Percentiles rank a stretch among this genome's conserved stretches.
phyloP scores from a whole-genome alignment of 2,113 vertebrate genomes.

The Hypocryptadius cinnamomeus region DNA sequence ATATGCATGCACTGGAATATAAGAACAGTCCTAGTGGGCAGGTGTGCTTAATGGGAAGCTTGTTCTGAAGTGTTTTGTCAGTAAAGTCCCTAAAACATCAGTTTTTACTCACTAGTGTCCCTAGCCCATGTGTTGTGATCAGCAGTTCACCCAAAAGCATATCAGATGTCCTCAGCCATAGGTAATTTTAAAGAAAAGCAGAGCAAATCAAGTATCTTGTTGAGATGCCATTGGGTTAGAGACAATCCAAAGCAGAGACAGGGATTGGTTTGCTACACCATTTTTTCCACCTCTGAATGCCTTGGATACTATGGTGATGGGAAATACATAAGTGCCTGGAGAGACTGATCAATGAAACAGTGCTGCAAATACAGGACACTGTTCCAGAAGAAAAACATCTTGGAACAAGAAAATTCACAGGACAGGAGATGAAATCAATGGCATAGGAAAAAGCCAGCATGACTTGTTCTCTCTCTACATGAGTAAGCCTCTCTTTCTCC shows the following conservation, averaged over 20 bases:
- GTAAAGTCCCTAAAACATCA: background rate
- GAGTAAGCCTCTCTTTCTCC: background rate
- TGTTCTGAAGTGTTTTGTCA: background rate
- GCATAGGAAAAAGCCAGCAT: background rate
- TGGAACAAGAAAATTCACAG: background rate
- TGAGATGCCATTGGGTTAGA: background rate
- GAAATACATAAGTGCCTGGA: background rate
- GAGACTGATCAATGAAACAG: background rate
- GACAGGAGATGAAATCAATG: background rate
- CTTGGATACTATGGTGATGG: background rate
- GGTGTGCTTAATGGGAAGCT: background rate
- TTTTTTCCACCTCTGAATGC: background rate
- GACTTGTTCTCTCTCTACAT: background rate
- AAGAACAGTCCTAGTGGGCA: background rate
- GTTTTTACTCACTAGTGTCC: background rate
- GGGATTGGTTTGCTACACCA: background rate
- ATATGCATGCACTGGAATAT: background rate
- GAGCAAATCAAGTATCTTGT: background rate
- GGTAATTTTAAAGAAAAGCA: background rate
- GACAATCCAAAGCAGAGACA: background rate
- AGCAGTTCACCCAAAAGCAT: background rate
- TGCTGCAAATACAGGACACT: background rate
- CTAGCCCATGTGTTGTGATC: background rate
- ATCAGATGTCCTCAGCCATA: background rate
- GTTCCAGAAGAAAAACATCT: background rate